Percentiles rank a stretch among this genome's conserved stretches.
These are phyloP conservation scores for Porites lobata DNA, from an alignment of 92 coral and sea anemone genomes.

Conservation along the genomic window DNA sequence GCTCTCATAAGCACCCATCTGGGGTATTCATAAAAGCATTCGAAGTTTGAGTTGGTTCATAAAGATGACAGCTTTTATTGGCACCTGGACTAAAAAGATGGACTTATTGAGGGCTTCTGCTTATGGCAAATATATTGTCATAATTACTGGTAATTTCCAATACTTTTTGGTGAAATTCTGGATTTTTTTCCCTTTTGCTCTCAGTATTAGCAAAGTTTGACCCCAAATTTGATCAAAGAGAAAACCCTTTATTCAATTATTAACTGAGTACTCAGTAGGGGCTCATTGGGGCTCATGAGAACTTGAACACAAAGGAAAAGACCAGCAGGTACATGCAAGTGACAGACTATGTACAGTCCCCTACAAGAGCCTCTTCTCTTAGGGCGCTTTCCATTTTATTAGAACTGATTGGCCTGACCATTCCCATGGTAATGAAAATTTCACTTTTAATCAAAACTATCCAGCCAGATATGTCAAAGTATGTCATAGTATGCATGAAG, in stretches of 20 bases:
- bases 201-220: conserved; percentile 6
- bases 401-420: too few relatives aligned
- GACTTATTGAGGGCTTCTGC: conserved; percentile 17
- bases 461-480: neutral
- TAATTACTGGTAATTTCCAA: conserved; percentile 3
- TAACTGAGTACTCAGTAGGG: conserved; percentile 18
- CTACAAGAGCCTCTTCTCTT: too few relatives aligned
- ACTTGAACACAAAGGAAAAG: conserved; percentile 15
- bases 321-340: conserved; percentile 17
- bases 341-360: neutral
- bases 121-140: neutral
- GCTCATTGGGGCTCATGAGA: neutral
- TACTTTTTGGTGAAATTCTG: conserved; percentile 10
- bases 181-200: conserved; percentile 12
- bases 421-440: neutral
- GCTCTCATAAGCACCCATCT: neutral
- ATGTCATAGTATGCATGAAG: conserved; percentile 1
- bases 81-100: neutral
- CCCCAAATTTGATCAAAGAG: conserved; percentile 15
- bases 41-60: conserved; percentile 12
- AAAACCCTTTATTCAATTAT: conserved; percentile 14
- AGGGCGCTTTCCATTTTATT: too few relatives aligned
- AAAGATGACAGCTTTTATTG: neutral
- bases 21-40: neutral
- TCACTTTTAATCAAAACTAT: neutral